A percentile compares a stretch with the other conserved stretches of the same genome.
These are phyloP conservation scores for Sinosuthora webbiana DNA, from an alignment of 2,113 vertebrate species.

Conservation along the genomic window DNA sequence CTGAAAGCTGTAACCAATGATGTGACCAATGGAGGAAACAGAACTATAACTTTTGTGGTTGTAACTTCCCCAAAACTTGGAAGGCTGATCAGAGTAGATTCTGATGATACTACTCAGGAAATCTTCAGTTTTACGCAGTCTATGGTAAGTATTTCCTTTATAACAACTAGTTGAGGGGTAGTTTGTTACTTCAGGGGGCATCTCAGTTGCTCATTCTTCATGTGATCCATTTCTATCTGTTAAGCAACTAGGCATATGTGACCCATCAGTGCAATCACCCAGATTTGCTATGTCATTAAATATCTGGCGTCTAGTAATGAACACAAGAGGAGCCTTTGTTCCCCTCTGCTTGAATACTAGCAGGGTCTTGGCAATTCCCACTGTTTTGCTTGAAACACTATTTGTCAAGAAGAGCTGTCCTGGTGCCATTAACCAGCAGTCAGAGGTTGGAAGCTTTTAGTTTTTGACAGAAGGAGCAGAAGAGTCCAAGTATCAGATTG, in stretches of 20 bases:
- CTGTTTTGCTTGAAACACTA: neutral
- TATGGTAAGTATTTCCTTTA: conserved; percentile 78
- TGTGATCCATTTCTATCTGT: neutral
- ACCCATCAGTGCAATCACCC: neutral
- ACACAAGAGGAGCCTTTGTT: neutral
- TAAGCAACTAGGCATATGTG: neutral
- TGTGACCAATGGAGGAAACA: conserved; percentile 70
- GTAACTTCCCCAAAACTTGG: conserved; percentile 80
- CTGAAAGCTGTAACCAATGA: conserved; percentile 86
- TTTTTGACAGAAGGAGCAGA: neutral
- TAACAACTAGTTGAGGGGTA: neutral
- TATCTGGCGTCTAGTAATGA: neutral
- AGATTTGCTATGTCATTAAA: conserved; percentile 2
- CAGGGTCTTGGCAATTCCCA: conserved; percentile 24
- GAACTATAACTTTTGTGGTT: conserved; percentile 78
- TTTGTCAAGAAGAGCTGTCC: conserved; percentile 25
- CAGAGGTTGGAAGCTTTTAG: neutral
- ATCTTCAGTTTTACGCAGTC: conserved; percentile 84
- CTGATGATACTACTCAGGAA: conserved; percentile 74
- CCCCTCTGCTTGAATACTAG: neutral
- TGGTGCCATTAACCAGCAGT: conserved; percentile 13
- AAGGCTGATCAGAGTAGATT: conserved; percentile 72
- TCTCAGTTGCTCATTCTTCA: neutral
- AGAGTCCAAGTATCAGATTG: neutral
- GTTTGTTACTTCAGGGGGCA: neutral